Evolutionary conservation across 92 coral and sea anemone species (phyloP), one percentile per base, ranked within the genome.

Genomic region (Porites rus): DNA sequence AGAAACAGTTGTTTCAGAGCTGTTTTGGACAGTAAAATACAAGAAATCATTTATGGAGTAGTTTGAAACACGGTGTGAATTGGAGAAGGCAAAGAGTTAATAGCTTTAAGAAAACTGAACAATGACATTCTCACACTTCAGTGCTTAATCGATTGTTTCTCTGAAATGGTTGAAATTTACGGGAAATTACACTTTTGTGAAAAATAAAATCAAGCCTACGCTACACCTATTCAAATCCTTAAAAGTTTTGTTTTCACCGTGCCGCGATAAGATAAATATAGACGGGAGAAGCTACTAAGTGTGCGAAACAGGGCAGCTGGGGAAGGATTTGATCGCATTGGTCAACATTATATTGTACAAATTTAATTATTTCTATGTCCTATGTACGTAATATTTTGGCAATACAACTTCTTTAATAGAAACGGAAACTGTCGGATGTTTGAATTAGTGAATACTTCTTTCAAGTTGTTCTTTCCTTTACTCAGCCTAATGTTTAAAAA

Each of bases 221-320:
- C 70, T 54, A 71, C 24, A 43, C 81, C 66, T 75, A 75, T 84
- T 75, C 64, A 65, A 50, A 20, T 22, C 76, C 7, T 11, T 43
- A 63, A 84, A 84, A 75, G 81, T 84, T 66, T 84, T 28, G 82
- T 75, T 76, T 84, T 22, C 25, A 11, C 43, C 59, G 67, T 14
- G 58, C 10, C 17, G 62, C 73, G 90, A 82, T 66, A 85, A 92
- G 71, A 86, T 86, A 83, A 92, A 86, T 82, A 82, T 56, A 77
- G 10, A 81, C 62, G 31, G 65, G 72, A 89, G 75, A 69, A 54
- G 75, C 25, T 19, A 53, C 77, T 72, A 77, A 92, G 91, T 92
- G 95, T 92, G 95, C 95, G 95, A 92, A 92, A 74, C 24, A 8
- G 5, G 52, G 71, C 95, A 92, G 95, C 93, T 92, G 95, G 62